These are phyloP conservation scores for Lates calcarifer DNA, from an alignment of 2,113 vertebrate genomes.

Conservation along the genomic window DNA sequence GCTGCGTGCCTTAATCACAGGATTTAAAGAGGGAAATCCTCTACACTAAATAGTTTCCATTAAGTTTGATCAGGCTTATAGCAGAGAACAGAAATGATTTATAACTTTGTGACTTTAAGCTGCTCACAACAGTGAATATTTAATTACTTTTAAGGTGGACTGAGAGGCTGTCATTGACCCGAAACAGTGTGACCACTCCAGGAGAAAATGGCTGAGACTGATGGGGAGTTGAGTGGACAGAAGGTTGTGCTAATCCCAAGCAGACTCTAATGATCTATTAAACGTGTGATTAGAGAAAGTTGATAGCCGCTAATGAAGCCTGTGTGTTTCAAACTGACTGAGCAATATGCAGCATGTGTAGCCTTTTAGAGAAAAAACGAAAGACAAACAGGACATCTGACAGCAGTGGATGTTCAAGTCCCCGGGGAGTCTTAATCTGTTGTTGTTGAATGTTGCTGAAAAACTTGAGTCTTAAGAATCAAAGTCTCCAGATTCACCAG, in stretches of 20 bases:
- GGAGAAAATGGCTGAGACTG: constrained; percentile 5
- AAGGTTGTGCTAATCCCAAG: not conserved
- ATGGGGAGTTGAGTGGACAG: not conserved
- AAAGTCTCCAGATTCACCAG: constrained; percentile 47
- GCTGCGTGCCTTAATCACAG: constrained; percentile 6
- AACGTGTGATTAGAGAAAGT: not conserved
- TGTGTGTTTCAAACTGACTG: constrained; percentile 7
- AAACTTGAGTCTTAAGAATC: constrained; percentile 43
- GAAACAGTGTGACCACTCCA: constrained; percentile 27
- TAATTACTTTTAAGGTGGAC: constrained; percentile 40
- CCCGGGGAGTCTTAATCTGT: constrained; percentile 44
- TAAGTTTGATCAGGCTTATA: constrained; percentile 44
- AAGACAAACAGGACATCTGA: constrained; percentile 41
- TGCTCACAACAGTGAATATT: constrained; percentile 28
- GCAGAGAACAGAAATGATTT: constrained; percentile 36
- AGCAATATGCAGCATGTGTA: not conserved
- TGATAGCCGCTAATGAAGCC: constrained; percentile 22
- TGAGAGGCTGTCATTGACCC: constrained; percentile 30
- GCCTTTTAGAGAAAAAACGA: constrained; percentile 1
- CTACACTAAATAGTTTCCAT: constrained; percentile 26
- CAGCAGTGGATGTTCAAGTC: constrained; percentile 12
- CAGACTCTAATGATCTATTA: not conserved
- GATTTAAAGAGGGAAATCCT: constrained; percentile 36
- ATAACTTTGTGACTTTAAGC: constrained; percentile 35
- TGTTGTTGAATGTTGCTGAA: constrained; percentile 33